phyloP scores from a whole-genome alignment of 1,140 invertebrate species.

The Wiebesia pumilae region DNA sequence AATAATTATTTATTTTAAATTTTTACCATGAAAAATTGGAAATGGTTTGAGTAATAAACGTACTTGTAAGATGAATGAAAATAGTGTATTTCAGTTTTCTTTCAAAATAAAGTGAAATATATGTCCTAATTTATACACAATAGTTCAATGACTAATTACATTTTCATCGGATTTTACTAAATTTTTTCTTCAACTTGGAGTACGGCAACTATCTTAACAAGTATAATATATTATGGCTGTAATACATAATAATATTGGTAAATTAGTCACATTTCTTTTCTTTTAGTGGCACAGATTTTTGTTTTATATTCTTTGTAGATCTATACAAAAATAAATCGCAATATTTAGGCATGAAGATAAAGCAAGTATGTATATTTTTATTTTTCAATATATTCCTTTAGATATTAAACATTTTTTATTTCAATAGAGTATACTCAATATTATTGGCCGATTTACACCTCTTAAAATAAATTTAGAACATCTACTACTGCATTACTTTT shows the following conservation, averaged over 20 bases:
- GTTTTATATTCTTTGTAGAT: slow-evolving; percentile 61
- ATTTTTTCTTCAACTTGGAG: slow-evolving; percentile 18
- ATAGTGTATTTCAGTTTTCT: slow-evolving; percentile 56
- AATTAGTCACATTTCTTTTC: slow-evolving; percentile 60
- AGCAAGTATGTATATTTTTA: slow-evolving; percentile 24
- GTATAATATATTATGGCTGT: slow-evolving; percentile 52
- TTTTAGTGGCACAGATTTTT: slow-evolving; percentile 65
- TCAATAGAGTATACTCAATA: not conserved
- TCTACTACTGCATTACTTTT: not conserved
- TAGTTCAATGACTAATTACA: slow-evolving; percentile 55
- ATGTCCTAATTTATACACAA: slow-evolving; percentile 42
- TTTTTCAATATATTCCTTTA: slow-evolving; percentile 34
- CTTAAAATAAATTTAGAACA: slow-evolving; percentile 9
- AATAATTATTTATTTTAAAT: too few species aligned
- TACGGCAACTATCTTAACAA: slow-evolving; percentile 52
- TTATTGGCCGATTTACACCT: not conserved
- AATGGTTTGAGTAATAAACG: not conserved
- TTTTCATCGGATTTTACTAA: slow-evolving; percentile 47
- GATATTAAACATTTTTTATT: slow-evolving; percentile 33
- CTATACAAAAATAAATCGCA: slow-evolving; percentile 71
- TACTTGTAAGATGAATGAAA: slow-evolving; percentile 27
- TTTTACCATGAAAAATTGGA: not conserved
- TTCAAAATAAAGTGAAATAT: slow-evolving; percentile 55
- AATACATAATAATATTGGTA: slow-evolving; percentile 32
- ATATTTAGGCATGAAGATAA: slow-evolving; percentile 58